Conservation (phyloP, 2,888 invertebrate genomes). For the Scaptomyza tumidula region DNA sequence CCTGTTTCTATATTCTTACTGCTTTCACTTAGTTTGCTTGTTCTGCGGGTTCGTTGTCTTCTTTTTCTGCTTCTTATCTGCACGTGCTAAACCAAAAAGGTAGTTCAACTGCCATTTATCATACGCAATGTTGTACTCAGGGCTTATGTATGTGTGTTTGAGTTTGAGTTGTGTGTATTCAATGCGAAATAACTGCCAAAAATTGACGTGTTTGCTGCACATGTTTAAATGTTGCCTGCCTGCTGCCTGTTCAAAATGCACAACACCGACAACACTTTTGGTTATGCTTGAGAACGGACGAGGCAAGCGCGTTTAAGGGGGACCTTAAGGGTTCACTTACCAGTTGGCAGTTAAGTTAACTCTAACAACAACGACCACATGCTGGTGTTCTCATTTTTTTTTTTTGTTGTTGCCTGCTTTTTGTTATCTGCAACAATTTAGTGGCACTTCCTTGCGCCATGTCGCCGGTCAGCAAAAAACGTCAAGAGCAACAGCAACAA, state of each 20-base stretch:
- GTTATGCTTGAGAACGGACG: slow-evolving; percentile 45
- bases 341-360: slow-evolving; percentile 21
- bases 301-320: neutral
- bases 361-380: slow-evolving; percentile 51
- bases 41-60: slow-evolving; percentile 74
- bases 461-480: slow-evolving; percentile 67
- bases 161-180: slow-evolving; percentile 34
- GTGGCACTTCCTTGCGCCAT: slow-evolving; percentile 72
- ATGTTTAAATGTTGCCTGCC: slow-evolving; percentile 50
- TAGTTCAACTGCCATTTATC: slow-evolving; percentile 79
- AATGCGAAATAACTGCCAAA: slow-evolving; percentile 61
- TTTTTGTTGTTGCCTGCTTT: slow-evolving; percentile 8
- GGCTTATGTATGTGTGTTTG: slow-evolving; percentile 14
- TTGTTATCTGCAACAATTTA: slow-evolving; percentile 77
- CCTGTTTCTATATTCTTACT: neutral
- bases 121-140: slow-evolving; percentile 70
- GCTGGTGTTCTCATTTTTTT: slow-evolving; percentile 45
- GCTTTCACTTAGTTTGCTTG: slow-evolving; percentile 28
- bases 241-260: slow-evolving; percentile 54
- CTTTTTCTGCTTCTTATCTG: slow-evolving; percentile 16
- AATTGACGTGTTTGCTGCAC: slow-evolving; percentile 69
- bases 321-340: slow-evolving; percentile 35
- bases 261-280: slow-evolving; percentile 49
- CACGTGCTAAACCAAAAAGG: slow-evolving; percentile 63
- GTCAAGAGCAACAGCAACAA: slow-evolving; percentile 44